Conservation (phyloP, 2,888 invertebrate species). For the Agrochola lychnidis region DNA sequence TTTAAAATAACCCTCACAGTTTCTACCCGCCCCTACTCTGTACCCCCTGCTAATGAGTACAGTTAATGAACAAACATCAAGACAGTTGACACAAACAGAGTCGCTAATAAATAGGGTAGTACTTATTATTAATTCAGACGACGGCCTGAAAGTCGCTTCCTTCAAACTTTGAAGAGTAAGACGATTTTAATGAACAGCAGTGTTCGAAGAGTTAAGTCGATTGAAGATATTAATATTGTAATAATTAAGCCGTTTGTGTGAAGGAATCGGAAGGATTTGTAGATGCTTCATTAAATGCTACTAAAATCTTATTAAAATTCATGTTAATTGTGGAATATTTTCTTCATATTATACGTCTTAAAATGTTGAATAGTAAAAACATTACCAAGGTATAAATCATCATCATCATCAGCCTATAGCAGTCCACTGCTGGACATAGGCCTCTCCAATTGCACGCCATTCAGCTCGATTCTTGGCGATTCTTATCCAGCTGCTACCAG, state of each 20-base stretch:
- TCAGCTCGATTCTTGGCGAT: too few species aligned
- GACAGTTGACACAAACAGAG: slow-evolving; percentile 66
- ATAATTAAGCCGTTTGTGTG: slow-evolving; percentile 18
- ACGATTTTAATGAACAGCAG: slow-evolving; percentile 47
- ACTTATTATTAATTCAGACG: slow-evolving; percentile 58
- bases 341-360: background rate
- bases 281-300: slow-evolving; percentile 1
- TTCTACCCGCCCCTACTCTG: slow-evolving; percentile 52
- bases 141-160: slow-evolving; percentile 17
- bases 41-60: slow-evolving; percentile 72
- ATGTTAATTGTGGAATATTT: background rate
- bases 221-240: slow-evolving; percentile 14
- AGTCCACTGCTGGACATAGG: too few species aligned
- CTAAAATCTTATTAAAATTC: background rate
- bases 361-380: too few species aligned
- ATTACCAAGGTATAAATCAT: too few species aligned
- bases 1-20: background rate
- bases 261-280: background rate
- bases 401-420: too few species aligned
- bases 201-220: background rate
- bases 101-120: slow-evolving; percentile 65
- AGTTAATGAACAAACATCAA: slow-evolving; percentile 74
- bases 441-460: too few species aligned
- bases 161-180: slow-evolving; percentile 46
- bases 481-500: too few species aligned